Evolutionary conservation across 2,113 vertebrate species (phyloP).

Genomic region (Neopipo cinnamomea): DNA sequence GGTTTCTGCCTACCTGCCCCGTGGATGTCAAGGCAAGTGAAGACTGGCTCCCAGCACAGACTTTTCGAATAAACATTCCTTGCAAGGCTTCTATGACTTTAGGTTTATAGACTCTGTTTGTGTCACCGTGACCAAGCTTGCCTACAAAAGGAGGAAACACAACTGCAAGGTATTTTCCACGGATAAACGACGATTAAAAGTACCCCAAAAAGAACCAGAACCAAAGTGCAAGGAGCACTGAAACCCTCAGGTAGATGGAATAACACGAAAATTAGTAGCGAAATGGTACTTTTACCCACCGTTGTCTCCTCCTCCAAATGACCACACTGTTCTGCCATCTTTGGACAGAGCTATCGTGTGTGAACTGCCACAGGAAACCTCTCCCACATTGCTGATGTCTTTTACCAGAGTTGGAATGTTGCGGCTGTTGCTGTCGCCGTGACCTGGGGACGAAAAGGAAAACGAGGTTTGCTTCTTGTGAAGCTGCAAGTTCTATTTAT

Average conservation of each 20-base stretch:
- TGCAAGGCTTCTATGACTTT: constrained; percentile 87
- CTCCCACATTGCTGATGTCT: constrained; percentile 86
- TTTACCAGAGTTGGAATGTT: constrained; percentile 87
- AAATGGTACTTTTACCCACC: constrained; percentile 64
- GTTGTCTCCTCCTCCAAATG: constrained; percentile 87
- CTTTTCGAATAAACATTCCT: constrained; percentile 87
- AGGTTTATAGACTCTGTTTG: constrained; percentile 86
- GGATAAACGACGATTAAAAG: neutral
- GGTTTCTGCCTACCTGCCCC: constrained; percentile 75
- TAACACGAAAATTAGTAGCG: neutral
- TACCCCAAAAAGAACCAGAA: neutral
- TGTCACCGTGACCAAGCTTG: constrained; percentile 86
- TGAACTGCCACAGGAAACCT: constrained; percentile 86
- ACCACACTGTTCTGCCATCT: constrained; percentile 86
- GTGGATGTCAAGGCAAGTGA: constrained; percentile 85
- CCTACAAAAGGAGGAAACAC: constrained; percentile 58
- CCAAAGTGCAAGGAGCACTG: neutral
- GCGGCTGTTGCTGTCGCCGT: constrained; percentile 86
- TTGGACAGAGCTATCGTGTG: constrained; percentile 86
- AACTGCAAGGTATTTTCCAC: neutral
- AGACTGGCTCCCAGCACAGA: constrained; percentile 86
- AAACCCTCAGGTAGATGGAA: neutral
- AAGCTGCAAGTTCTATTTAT: neutral
- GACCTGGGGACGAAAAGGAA: constrained; percentile 64
- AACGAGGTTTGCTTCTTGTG: neutral